A percentile compares a stretch with the other conserved stretches of the same genome.
These are phyloP conservation scores for Hypselothyrea guttata DNA, from an alignment of 2,888 invertebrate genomes.

Conservation along the genomic window DNA sequence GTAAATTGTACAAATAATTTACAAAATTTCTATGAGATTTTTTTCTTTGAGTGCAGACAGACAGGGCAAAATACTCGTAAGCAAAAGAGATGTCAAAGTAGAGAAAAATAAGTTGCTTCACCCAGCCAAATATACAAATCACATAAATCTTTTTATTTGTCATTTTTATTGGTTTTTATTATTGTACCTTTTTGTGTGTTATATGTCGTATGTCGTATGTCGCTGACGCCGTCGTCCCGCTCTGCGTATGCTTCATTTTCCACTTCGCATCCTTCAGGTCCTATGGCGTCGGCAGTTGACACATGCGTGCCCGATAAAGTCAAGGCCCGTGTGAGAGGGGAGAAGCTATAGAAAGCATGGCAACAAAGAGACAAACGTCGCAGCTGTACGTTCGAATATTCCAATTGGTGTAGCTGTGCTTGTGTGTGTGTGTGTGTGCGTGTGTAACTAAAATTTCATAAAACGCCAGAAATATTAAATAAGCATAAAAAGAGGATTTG, in stretches of 20 bases:
- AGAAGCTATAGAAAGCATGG: slow-evolving; percentile 2
- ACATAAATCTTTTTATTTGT: slow-evolving; percentile 78
- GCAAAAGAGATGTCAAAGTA: slow-evolving; percentile 33
- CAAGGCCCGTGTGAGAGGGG: slow-evolving; percentile 24
- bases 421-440: slow-evolving; percentile 25
- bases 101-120: slow-evolving; percentile 45
- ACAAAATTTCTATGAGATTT: background rate
- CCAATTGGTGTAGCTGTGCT: slow-evolving; percentile 37
- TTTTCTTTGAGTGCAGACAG: slow-evolving; percentile 23
- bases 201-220: slow-evolving; percentile 9
- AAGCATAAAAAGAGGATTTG: slow-evolving; percentile 64
- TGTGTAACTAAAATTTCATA: slow-evolving; percentile 66
- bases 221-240: slow-evolving; percentile 12
- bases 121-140: slow-evolving; percentile 43
- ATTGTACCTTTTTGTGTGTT: slow-evolving; percentile 67
- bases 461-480: slow-evolving; percentile 70
- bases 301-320: slow-evolving; percentile 72
- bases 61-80: background rate
- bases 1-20: too few species aligned
- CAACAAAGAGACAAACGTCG: slow-evolving; percentile 24
- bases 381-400: slow-evolving; percentile 45
- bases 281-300: slow-evolving; percentile 59
- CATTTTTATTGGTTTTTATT: slow-evolving; percentile 77
- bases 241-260: background rate
- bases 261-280: background rate